Evolutionary conservation across 2,888 invertebrate genomes (phyloP).

Genomic region (Pachymerium ferrugineum): DNA sequence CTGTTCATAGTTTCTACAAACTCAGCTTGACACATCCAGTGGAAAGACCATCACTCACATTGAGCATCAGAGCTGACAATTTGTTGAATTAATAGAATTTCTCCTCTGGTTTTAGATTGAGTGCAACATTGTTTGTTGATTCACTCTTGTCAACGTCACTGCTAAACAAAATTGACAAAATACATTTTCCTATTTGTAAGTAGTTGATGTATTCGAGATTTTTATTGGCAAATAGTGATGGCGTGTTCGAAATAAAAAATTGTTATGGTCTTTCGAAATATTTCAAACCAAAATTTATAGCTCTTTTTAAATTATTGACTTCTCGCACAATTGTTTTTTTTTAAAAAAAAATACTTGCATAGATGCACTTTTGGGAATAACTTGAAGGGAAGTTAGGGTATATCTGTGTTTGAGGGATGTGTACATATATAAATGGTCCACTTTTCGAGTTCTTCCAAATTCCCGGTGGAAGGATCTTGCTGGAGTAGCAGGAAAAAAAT

Average conservation of each 20-base stretch:
- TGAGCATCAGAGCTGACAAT: conserved; percentile 14
- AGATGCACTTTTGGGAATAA: no score
- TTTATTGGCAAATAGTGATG: no score
- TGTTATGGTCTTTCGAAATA: no score
- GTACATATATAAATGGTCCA: not conserved
- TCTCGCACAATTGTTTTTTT: no score
- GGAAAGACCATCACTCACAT: conserved; percentile 1
- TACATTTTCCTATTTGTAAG: no score
- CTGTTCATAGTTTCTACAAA: conserved; percentile 27
- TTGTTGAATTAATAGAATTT: conserved; percentile 20
- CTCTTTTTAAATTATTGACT: no score
- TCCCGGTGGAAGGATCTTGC: not conserved
- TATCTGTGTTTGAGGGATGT: not conserved
- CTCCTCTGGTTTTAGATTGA: not conserved
- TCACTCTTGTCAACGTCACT: not conserved
- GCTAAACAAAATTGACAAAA: not conserved
- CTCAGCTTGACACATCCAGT: conserved; percentile 16
- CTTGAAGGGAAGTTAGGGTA: no score
- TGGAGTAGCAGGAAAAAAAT: not conserved
- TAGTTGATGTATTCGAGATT: no score
- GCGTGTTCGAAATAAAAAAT: no score
- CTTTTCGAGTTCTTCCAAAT: not conserved
- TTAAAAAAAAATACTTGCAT: no score
- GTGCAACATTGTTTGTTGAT: conserved; percentile 23
- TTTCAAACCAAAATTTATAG: no score